Percentiles rank a stretch among this genome's conserved stretches.
Evolutionary conservation across 2,113 vertebrate species (phyloP).

Genomic region (Brachypodius melanocephalos): DNA sequence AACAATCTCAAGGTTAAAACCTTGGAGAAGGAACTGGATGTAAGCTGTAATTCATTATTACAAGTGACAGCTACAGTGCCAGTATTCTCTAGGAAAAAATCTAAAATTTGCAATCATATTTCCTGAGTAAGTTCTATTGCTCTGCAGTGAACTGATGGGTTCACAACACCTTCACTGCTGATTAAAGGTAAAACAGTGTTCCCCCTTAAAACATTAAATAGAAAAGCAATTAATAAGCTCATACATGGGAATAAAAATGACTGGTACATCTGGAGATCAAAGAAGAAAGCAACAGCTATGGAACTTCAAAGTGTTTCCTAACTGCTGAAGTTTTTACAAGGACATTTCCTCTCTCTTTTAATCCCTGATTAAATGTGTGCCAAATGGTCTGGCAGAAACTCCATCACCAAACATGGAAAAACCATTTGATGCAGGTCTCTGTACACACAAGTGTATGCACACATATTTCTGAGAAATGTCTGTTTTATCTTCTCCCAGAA

Average conservation of each 20-base stretch:
- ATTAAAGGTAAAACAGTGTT: neutral
- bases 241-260: neutral
- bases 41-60: neutral
- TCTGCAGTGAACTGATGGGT: neutral
- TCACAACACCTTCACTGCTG: neutral
- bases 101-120: neutral
- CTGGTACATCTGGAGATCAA: conserved; percentile 30
- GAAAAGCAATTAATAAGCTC: conserved; percentile 8
- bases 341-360: conserved; percentile 30
- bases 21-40: neutral
- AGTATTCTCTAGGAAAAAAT: neutral
- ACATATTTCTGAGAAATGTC: neutral
- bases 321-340: conserved; percentile 25
- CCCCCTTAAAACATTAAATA: neutral
- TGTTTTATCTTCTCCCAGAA: neutral
- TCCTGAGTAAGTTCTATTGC: neutral
- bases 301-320: conserved; percentile 43
- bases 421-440: neutral
- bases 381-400: conserved; percentile 31
- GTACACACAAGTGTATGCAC: neutral
- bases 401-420: neutral
- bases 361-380: neutral
- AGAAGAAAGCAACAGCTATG: conserved; percentile 14
- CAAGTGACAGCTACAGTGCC: neutral
- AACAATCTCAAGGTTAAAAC: neutral